phyloP scores from a whole-genome alignment of 2,888 invertebrate genomes.

The Rambutsinella grinnellia region DNA sequence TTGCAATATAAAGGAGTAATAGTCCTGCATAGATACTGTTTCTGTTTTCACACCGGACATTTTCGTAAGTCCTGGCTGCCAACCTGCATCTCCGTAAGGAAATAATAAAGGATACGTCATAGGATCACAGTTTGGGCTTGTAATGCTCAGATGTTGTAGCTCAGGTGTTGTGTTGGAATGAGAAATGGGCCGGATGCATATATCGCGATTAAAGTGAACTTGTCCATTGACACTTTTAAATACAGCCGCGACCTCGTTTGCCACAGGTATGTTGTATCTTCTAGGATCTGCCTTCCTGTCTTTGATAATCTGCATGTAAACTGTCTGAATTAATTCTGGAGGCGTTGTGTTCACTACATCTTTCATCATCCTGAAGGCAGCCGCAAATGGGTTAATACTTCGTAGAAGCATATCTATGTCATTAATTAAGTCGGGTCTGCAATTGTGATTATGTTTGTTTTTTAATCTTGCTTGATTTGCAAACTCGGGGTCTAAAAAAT shows the following conservation, averaged over 20 bases:
- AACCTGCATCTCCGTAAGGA: conserved; percentile 62
- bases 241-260: conserved; percentile 58
- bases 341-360: conserved; percentile 26
- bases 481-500: conserved; percentile 43
- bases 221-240: conserved; percentile 56
- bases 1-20: conserved; percentile 51
- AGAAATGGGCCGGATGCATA: conserved; percentile 14
- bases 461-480: conserved; percentile 20
- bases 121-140: conserved; percentile 59
- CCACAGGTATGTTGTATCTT: conserved; percentile 57
- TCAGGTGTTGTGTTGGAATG: conserved; percentile 4
- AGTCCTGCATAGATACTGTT: conserved; percentile 48
- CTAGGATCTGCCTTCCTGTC: conserved; percentile 22
- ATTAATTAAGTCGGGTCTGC: conserved; percentile 30
- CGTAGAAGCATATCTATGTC: conserved; percentile 25
- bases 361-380: conserved; percentile 60
- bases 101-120: conserved; percentile 64
- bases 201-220: conserved; percentile 61
- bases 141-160: conserved; percentile 22
- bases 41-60: not conserved
- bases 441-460: conserved; percentile 22
- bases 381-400: conserved; percentile 51
- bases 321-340: not conserved
- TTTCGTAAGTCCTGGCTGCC: conserved; percentile 20
- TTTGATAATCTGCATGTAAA: conserved; percentile 10